phyloP scores from a whole-genome alignment of 2,113 vertebrate species.

The Xenopus laevis region DNA sequence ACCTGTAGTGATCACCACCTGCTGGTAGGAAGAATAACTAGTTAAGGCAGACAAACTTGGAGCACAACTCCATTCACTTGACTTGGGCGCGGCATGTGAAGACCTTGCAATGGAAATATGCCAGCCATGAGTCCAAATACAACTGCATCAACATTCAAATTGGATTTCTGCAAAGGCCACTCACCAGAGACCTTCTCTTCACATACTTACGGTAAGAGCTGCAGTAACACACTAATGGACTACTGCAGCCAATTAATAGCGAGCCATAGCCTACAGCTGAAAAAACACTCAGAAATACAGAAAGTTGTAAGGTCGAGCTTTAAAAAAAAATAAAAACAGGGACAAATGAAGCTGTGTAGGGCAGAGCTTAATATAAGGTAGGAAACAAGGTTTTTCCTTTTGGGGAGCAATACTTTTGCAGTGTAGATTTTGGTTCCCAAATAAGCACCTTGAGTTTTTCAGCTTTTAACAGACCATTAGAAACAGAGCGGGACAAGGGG shows the following conservation, averaged over 20 bases:
- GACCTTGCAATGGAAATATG: constrained; percentile 84
- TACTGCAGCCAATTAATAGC: constrained; percentile 85
- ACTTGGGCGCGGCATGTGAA: constrained; percentile 54
- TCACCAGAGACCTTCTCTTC: constrained; percentile 85
- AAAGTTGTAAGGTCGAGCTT: constrained; percentile 60
- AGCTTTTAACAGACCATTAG: no score
- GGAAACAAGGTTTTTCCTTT: no score
- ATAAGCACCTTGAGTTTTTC: no score
- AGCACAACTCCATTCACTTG: constrained; percentile 63
- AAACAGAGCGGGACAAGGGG: no score
- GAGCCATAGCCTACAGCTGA: constrained; percentile 85
- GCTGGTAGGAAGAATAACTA: constrained; percentile 56
- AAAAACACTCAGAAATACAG: constrained; percentile 77
- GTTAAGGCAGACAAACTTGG: constrained; percentile 67
- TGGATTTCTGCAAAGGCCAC: constrained; percentile 77
- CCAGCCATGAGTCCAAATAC: constrained; percentile 48
- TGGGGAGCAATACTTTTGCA: no score
- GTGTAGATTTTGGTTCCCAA: no score
- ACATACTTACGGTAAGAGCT: constrained; percentile 85
- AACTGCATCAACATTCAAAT: constrained; percentile 49
- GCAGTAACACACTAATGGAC: constrained; percentile 85
- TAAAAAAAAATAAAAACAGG: constrained; percentile 44
- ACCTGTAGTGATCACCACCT: constrained; percentile 58
- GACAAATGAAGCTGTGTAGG: constrained; percentile 56
- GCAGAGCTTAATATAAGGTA: constrained; percentile 36